Base-by-base conservation (phyloP, 2,888 invertebrate genomes). In the Sericinus montela region DNA sequence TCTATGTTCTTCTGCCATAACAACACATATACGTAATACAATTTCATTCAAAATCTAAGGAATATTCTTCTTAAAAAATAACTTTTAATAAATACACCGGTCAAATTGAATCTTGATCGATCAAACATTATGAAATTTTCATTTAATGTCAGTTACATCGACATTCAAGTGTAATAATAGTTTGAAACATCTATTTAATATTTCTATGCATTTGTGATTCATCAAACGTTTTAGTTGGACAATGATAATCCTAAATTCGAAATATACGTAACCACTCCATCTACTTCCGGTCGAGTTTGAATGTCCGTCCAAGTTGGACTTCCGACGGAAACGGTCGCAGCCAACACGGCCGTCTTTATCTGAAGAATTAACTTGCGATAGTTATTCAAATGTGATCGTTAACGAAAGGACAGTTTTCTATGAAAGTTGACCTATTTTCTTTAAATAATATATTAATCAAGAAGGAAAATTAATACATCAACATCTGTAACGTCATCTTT, bases 241-340 rank as follows among this genome's bases (percentile, higher is more conserved):
- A 82, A 84, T 75, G 59, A 67, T 59, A 58, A 69, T 78, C 81
- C 78, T 64, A 85, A 87, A 86, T 87, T 86, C 76, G 72, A 87
- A 87, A 87, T 87, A 82, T 87, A 85, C 87, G 87, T 87, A 81
- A 80, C 73, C 76, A 74, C 75, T 82, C 84, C 75, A 80, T 77
- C 77, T 61, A 84, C 70, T 85, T 88, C 88, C 87, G 85, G 84
- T 74, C 73, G 75, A 87, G 86, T 87, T 87, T 82, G 84, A 84
- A 85, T 83, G 80, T 83, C 86, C 82, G 85, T 75, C 80, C 81
- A 83, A 87, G 78, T 87, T 85, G 80, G 79, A 78, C 78, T 67
- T 86, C 86, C 85, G 84, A 60, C 75, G 84, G 84, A 84, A 80
- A 68, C 74, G 79, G 80, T 67, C 80, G 75, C 73, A 74, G 75